A percentile compares a stretch with the other conserved stretches of the same genome.
Evolutionary conservation across 1,140 invertebrate species (phyloP).

Genomic region (Papilio polyxenes): DNA sequence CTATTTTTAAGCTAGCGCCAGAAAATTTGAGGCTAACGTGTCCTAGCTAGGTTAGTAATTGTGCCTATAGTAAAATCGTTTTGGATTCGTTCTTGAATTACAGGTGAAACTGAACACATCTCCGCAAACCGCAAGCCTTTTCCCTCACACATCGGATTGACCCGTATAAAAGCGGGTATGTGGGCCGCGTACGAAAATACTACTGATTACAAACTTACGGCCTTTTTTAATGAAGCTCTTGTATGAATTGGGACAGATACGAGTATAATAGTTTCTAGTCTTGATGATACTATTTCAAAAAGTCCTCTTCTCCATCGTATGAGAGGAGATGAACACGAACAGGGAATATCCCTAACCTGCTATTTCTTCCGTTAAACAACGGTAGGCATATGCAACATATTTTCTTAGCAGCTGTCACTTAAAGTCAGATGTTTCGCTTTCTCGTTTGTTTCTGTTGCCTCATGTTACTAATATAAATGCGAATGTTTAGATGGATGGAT

Average conservation of each 20-base stretch:
- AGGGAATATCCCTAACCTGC: too few species aligned
- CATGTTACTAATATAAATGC: too few species aligned
- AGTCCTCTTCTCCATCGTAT: background rate
- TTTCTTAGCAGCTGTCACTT: too few species aligned
- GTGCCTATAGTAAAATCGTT: background rate
- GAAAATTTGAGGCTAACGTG: background rate
- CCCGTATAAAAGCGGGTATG: background rate
- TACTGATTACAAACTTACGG: background rate
- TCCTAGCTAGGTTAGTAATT: background rate
- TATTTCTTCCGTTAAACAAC: too few species aligned
- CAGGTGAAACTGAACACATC: background rate
- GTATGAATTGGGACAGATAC: background rate
- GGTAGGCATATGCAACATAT: too few species aligned
- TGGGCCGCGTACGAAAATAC: conserved; percentile 11
- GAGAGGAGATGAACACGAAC: too few species aligned
- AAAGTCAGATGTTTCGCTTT: too few species aligned
- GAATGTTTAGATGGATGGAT: too few species aligned
- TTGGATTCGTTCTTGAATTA: background rate
- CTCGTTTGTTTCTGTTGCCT: too few species aligned
- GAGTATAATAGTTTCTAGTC: background rate
- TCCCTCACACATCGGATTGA: background rate
- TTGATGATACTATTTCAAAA: background rate
- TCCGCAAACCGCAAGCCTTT: conserved; percentile 9
- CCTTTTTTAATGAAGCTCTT: background rate
- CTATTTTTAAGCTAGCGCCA: background rate